Conservation (phyloP, 2,888 invertebrate genomes). For the Tupiocoris notatus region DNA sequence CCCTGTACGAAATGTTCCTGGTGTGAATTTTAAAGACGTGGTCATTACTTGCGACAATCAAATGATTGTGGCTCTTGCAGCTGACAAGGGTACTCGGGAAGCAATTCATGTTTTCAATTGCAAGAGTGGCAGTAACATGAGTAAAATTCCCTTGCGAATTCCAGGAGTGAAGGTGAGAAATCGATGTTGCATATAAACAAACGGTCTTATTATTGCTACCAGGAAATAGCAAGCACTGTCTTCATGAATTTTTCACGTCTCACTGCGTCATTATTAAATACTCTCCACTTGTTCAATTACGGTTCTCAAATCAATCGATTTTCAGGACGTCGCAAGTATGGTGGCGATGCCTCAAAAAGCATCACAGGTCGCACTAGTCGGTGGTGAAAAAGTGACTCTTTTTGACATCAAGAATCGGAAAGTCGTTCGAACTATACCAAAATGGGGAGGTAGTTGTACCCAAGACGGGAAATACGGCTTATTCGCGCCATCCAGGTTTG, state of each 20-base stretch:
- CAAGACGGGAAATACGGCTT: constrained; percentile 86
- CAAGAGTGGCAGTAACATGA: constrained; percentile 66
- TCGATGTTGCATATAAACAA: no score
- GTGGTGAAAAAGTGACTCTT: constrained; percentile 85
- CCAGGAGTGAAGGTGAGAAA: constrained; percentile 60
- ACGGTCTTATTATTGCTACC: no score
- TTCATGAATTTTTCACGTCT: no score
- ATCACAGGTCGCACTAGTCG: constrained; percentile 82
- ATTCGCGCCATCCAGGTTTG: constrained; percentile 83
- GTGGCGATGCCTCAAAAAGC: constrained; percentile 82
- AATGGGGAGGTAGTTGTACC: constrained; percentile 90
- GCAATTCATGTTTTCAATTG: constrained; percentile 81
- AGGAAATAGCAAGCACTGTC: no score
- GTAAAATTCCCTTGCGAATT: constrained; percentile 58
- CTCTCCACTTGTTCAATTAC: no score
- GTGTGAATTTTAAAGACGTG: constrained; percentile 70
- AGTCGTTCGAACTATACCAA: constrained; percentile 79
- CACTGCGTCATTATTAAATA: no score
- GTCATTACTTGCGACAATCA: constrained; percentile 80
- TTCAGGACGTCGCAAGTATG: constrained; percentile 70
- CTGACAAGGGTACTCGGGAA: constrained; percentile 75
- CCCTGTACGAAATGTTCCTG: constrained; percentile 68
- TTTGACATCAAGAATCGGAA: constrained; percentile 86
- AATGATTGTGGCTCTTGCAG: constrained; percentile 73
- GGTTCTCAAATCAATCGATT: no score